phyloP scores from a whole-genome alignment of 2,888 invertebrate genomes.

The Meliscaeva auricollis region DNA sequence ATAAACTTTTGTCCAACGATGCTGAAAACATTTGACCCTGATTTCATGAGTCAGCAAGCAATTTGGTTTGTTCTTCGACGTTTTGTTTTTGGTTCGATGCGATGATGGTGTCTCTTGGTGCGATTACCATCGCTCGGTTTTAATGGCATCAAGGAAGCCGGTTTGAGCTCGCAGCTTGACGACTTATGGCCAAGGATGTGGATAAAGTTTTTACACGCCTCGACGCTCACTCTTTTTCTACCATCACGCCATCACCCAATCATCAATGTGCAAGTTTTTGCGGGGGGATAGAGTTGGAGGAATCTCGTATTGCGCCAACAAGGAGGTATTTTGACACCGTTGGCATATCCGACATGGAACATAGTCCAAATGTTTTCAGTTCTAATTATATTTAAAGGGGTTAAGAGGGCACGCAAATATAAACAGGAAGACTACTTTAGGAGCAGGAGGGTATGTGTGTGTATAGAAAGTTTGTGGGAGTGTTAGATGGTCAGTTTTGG shows the following conservation, averaged over 20 bases:
- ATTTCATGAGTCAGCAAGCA: slow-evolving; percentile 82
- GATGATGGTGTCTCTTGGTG: slow-evolving; percentile 55
- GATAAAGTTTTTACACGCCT: slow-evolving; percentile 75
- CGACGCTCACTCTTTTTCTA: slow-evolving; percentile 53
- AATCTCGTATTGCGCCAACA: slow-evolving; percentile 21
- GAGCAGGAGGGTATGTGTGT: neutral
- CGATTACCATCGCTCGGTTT: slow-evolving; percentile 78
- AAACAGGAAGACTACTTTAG: neutral
- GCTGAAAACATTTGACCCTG: slow-evolving; percentile 82
- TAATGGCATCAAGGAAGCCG: slow-evolving; percentile 72
- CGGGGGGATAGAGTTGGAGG: neutral
- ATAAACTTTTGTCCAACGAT: slow-evolving; percentile 82
- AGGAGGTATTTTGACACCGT: slow-evolving; percentile 71
- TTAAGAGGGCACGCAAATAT: slow-evolving; percentile 61
- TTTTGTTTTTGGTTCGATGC: slow-evolving; percentile 36
- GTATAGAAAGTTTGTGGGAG: slow-evolving; percentile 25
- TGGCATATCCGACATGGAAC: slow-evolving; percentile 75
- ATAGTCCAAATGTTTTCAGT: slow-evolving; percentile 72
- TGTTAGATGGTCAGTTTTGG: slow-evolving; percentile 66
- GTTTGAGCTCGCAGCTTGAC: slow-evolving; percentile 64
- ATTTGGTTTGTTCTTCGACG: slow-evolving; percentile 50
- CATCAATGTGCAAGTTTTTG: slow-evolving; percentile 37
- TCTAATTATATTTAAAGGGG: slow-evolving; percentile 74
- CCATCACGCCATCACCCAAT: neutral
- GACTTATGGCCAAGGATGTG: slow-evolving; percentile 68